These are phyloP conservation scores for Listronotus bonariensis DNA, from an alignment of 1,140 invertebrate genomes.

Conservation along the genomic window DNA sequence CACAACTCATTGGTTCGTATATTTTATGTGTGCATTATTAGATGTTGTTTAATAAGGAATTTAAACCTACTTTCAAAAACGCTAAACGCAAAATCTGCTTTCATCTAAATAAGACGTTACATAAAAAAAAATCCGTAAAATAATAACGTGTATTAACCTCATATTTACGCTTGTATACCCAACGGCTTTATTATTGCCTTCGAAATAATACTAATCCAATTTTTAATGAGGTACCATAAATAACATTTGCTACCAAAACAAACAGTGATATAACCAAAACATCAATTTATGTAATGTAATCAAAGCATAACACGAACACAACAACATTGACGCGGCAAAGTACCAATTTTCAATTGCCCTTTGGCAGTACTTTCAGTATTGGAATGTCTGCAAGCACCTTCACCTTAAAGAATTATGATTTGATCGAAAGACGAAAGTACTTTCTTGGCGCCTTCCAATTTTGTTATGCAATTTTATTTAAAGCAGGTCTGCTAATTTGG, in stretches of 20 bases:
- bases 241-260: not conserved
- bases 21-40: too few species aligned
- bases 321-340: constrained; percentile 4
- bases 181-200: too few species aligned
- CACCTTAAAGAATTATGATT: constrained; percentile 23
- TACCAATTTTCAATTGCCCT: not conserved
- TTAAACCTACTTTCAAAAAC: not conserved
- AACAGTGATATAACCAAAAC: not conserved
- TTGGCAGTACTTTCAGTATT: constrained; percentile 21
- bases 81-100: not conserved
- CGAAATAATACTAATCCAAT: too few species aligned
- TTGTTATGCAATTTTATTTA: constrained; percentile 9
- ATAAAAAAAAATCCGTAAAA: too few species aligned
- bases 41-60: too few species aligned
- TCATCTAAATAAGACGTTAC: not conserved
- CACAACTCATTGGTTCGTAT: too few species aligned
- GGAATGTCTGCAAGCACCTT: constrained; percentile 23
- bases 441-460: constrained; percentile 28
- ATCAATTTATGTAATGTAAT: not conserved
- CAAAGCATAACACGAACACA: not conserved
- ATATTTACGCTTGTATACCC: too few species aligned
- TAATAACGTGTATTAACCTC: too few species aligned
- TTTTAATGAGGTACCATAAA: not conserved
- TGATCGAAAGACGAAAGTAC: constrained; percentile 26
- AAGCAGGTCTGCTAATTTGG: not conserved